Evolutionary conservation across 2,113 vertebrate genomes (phyloP).

Genomic region (Lynx canadensis): DNA sequence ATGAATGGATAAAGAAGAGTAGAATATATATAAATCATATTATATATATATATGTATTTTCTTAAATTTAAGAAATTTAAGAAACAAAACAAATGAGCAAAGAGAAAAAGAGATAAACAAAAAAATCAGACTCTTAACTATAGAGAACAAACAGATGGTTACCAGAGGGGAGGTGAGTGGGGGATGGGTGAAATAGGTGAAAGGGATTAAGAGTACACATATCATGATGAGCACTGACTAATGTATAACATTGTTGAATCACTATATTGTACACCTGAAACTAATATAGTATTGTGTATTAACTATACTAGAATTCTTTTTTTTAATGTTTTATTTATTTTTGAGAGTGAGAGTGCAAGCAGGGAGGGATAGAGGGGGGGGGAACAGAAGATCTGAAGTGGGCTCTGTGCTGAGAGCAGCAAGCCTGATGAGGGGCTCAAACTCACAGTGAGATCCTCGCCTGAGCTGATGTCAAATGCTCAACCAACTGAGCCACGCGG

Average conservation of each 20-base stretch:
- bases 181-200: neutral
- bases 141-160: neutral
- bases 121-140: neutral
- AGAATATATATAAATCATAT: neutral
- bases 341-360: too few species aligned
- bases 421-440: too few species aligned
- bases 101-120: neutral
- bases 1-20: neutral
- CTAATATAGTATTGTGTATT: neutral
- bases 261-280: neutral
- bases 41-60: too few species aligned
- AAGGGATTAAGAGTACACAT: neutral
- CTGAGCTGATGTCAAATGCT: too few species aligned
- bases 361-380: too few species aligned
- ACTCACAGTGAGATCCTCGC: too few species aligned
- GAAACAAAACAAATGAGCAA: neutral
- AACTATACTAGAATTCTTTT: neutral
- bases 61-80: neutral
- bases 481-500: too few species aligned
- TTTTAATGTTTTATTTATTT: too few species aligned
- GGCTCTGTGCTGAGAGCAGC: too few species aligned
- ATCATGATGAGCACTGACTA: neutral
- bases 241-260: neutral
- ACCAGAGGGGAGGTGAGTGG: neutral
- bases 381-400: too few species aligned